Conservation (phyloP, 2,888 invertebrate species). For the Caenorhabditis sinica region DNA sequence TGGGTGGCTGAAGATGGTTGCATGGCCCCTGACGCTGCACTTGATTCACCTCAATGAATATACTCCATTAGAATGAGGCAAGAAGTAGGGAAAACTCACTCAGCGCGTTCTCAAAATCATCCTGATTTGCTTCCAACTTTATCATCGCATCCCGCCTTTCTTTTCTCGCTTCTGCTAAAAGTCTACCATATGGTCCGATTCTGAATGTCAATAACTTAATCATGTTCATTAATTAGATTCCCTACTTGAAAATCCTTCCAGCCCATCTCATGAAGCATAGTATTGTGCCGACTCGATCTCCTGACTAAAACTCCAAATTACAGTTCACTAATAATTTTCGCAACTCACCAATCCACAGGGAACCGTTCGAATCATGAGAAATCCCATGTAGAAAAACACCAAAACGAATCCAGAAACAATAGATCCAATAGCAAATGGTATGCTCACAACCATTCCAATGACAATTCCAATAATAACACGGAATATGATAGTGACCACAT, state of each 20-base stretch:
- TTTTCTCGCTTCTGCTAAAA: slow-evolving; percentile 50
- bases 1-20: not conserved
- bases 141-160: slow-evolving; percentile 41
- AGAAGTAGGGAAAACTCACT: not conserved
- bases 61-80: not conserved
- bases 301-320: slow-evolving; percentile 19
- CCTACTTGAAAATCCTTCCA: slow-evolving; percentile 49
- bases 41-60: slow-evolving; percentile 13
- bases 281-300: slow-evolving; percentile 32
- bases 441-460: slow-evolving; percentile 26
- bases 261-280: slow-evolving; percentile 57
- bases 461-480: slow-evolving; percentile 23
- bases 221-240: not conserved
- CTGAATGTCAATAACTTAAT: slow-evolving; percentile 2
- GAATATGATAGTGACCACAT: slow-evolving; percentile 31
- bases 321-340: not conserved
- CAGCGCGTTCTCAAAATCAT: slow-evolving; percentile 55
- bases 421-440: slow-evolving; percentile 52
- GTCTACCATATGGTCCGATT: slow-evolving; percentile 59
- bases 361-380: slow-evolving; percentile 32
- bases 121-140: slow-evolving; percentile 58
- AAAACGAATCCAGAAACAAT: slow-evolving; percentile 42
- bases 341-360: slow-evolving; percentile 51
- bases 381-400: slow-evolving; percentile 29
- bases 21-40: not conserved